Evolutionary conservation across 2,797 vertebrate genomes (phyloP), one percentile per base, ranked within the genome.

Genomic region (Spea hammondii): DNA sequence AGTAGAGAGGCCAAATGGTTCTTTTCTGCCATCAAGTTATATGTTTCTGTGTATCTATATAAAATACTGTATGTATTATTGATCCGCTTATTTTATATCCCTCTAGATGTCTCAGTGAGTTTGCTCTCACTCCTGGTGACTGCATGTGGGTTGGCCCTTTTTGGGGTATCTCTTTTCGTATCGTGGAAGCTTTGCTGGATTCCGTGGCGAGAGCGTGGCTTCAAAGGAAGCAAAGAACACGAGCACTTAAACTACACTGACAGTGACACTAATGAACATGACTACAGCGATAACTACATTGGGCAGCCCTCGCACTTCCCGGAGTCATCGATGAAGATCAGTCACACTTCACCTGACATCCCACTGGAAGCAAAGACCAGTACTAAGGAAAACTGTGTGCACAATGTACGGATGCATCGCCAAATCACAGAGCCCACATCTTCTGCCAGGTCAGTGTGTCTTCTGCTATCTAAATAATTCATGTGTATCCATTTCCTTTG

Each of bases 161-260:
- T 99, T 65, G 96, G 96, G 0, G 97, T 98, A 57, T 99, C 97
- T 72, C 94, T 99, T 68, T 99, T 99, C 60, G 97, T 99, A 59
- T 99, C 98, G 79, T 99, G 98, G 98, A 99, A 99, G 86, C 94
- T 99, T 83, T 99, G 97, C 87, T 99, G 98, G 98, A 96, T 99
- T 90, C 98, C 98, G 68, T 99, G 98, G 98, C 92, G 97, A 85
- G 97, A 99, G 85, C 92, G 93, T 72, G 94, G 92, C 46, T 86
- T 95, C 68, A 94, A 94, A 70, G 92, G 92, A 66, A 92, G 76
- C 91, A 97, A 97, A 91, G 95, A 96, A 83, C 87, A 90, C 83
- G 94, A 95, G 83, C 93, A 96, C 80, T 88, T 95, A 51, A 94
- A 95, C 84, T 96, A 95, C 88, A 91, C 93, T 0, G 96, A 96